Conservation (phyloP, 2,797 vertebrate species). For the Chelonia mydas region DNA sequence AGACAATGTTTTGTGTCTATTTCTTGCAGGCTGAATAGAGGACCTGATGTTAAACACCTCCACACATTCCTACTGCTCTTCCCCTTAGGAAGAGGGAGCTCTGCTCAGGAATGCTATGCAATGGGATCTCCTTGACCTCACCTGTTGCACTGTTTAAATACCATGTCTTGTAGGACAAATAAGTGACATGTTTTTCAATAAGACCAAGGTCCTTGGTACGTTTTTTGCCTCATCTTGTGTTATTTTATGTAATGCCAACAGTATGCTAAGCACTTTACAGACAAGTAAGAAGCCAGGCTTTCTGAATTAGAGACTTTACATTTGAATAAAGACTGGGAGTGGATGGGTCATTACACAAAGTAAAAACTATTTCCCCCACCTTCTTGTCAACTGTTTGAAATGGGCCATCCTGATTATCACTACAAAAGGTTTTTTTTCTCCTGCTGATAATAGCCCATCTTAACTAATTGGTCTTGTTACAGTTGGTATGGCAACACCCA, state of each 20-base stretch:
- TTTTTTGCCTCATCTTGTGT: background rate
- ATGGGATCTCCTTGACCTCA: background rate
- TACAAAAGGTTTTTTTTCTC: no score
- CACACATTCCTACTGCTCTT: slow-evolving; percentile 11
- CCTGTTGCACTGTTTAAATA: background rate
- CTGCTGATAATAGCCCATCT: no score
- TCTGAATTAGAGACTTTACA: background rate
- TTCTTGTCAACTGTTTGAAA: no score
- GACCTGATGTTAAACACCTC: slow-evolving; percentile 20
- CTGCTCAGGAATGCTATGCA: background rate
- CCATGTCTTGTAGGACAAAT: background rate
- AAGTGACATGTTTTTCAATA: background rate
- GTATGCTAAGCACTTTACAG: background rate
- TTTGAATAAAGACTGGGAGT: no score
- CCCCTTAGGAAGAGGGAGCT: background rate
- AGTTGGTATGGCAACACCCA: no score
- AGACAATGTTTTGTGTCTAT: slow-evolving; percentile 5
- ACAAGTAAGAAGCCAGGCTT: background rate
- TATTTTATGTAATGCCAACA: background rate
- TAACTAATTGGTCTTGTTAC: no score
- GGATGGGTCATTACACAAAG: no score
- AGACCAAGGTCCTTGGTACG: background rate
- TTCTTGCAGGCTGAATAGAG: slow-evolving; percentile 49
- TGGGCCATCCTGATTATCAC: no score
- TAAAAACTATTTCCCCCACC: no score